Evolutionary conservation across 2,113 vertebrate species (phyloP), one percentile per base, ranked within the genome.

Genomic region (Festucalex cinctus): DNA sequence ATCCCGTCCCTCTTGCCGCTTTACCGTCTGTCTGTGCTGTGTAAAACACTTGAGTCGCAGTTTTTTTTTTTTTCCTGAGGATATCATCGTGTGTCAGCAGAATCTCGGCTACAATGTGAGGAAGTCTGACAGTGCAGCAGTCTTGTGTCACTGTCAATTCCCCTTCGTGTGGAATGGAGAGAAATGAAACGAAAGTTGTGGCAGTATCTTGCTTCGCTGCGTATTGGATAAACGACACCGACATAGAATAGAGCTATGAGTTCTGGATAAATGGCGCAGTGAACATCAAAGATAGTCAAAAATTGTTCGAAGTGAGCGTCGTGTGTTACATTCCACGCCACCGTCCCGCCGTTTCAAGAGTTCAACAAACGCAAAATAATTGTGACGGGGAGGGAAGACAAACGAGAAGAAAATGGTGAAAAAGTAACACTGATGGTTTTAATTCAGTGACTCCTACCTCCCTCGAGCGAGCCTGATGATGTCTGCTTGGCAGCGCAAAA

Each of bases 381-480:
- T 46, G 44, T 20, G 44, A 46, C 17, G 6, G 17, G 17, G n/a
- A n/a, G 13, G 36, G 36, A 59, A 17, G 35, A 9, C 17, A 37
- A 59, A 36, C 3, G 32, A 59, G 1, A 26, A 17, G 36, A 61
- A 62, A 62, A 22, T 13, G n/a, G 22, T 26, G 39, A 22, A 62
- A 57, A 62, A 62, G 39, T 26, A 62, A 43, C 60, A 16, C 60
- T 62, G 60, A 44, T 62, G 60, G 37, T 62, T 62, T 62, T 62
- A 43, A 62, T 62, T 43, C 43, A 43, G n/a, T 22, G 13, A 12
- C 39, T 62, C 60, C 39, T 22, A 10, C 37, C 39, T 62, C 60
- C 54, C 26, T 7, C 37, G n/a, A 62, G 60, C 12, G 22, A 17
- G 22, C 60, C 39, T 43, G 60, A 62, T 62, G 60, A 62, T 44